A percentile compares a stretch with the other conserved stretches of the same genome.
phyloP scores from a whole-genome alignment of 2,888 invertebrate species.

The Campaea margaritaria region DNA sequence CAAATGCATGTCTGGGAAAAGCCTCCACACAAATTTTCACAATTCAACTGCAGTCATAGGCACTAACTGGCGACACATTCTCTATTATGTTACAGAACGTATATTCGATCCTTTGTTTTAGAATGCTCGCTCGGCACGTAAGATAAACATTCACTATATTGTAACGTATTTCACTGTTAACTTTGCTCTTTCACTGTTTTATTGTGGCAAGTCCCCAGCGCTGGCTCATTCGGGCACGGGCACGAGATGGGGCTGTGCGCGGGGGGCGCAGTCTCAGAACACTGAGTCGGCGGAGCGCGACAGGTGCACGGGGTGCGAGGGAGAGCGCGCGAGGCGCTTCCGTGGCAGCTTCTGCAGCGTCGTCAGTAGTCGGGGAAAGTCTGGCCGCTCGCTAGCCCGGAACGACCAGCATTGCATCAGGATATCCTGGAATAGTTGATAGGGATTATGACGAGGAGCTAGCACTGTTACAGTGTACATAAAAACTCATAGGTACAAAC shows the following conservation, averaged over 20 bases:
- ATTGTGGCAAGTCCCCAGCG: slow-evolving; percentile 2
- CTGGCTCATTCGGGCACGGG: slow-evolving; percentile 34
- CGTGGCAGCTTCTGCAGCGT: slow-evolving; percentile 97
- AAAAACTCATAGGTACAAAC: too few relatives aligned
- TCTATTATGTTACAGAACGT: too few relatives aligned
- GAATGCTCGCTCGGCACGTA: too few relatives aligned
- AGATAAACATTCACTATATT: background rate
- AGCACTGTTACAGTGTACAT: too few relatives aligned
- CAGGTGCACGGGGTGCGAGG: slow-evolving; percentile 98
- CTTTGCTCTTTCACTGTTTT: too few relatives aligned
- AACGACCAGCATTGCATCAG: slow-evolving; percentile 98
- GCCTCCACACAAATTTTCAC: too few relatives aligned
- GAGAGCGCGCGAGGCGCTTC: slow-evolving; percentile 97
- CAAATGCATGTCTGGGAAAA: too few relatives aligned
- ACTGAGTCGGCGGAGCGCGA: slow-evolving; percentile 98
- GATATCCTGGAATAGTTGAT: slow-evolving; percentile 89
- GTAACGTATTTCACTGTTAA: too few relatives aligned
- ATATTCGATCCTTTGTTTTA: too few relatives aligned
- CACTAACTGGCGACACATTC: too few relatives aligned
- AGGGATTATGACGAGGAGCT: too few relatives aligned
- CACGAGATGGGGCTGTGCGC: slow-evolving; percentile 21
- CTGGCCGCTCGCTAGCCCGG: slow-evolving; percentile 93
- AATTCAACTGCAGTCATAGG: too few relatives aligned
- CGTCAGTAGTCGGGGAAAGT: slow-evolving; percentile 94
- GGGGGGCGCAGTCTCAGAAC: slow-evolving; percentile 83